Evolutionary conservation across 2,797 vertebrate species (phyloP).

Genomic region (Lagorchestes hirsutus): DNA sequence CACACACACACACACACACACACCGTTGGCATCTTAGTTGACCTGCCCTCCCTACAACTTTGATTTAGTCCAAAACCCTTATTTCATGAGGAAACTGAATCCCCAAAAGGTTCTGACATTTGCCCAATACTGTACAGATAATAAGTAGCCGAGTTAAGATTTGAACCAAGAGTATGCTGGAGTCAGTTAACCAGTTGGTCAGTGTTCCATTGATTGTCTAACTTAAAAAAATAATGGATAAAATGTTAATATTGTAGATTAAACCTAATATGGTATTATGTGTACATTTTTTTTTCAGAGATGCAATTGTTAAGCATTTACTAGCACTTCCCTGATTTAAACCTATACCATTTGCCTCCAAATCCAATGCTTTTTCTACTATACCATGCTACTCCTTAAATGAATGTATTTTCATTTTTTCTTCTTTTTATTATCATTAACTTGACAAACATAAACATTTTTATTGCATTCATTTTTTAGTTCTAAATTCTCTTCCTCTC

Average conservation of each 20-base stretch:
- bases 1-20: not conserved
- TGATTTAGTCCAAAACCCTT: not conserved
- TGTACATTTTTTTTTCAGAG: not conserved
- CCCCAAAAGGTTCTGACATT: not conserved
- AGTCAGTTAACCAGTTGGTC: not conserved
- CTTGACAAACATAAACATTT: not conserved
- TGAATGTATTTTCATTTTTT: not conserved
- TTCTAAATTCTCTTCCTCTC: not conserved
- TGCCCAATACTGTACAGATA: not conserved
- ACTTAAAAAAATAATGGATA: not conserved
- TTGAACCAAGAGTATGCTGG: not conserved
- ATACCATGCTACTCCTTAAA: not conserved
- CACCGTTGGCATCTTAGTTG: not conserved
- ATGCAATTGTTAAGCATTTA: too few relatives aligned
- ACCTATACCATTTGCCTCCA: not conserved
- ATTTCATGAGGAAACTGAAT: not conserved
- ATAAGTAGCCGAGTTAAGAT: not conserved
- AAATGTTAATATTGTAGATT: not conserved
- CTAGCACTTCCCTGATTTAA: not conserved
- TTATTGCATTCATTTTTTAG: not conserved
- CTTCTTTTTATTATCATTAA: not conserved
- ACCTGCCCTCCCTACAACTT: not conserved
- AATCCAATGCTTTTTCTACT: not conserved
- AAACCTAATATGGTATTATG: not conserved
- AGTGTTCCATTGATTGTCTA: not conserved